These are phyloP conservation scores for Aleiodes alternator DNA, from an alignment of 2,888 invertebrate genomes.

Conservation along the genomic window DNA sequence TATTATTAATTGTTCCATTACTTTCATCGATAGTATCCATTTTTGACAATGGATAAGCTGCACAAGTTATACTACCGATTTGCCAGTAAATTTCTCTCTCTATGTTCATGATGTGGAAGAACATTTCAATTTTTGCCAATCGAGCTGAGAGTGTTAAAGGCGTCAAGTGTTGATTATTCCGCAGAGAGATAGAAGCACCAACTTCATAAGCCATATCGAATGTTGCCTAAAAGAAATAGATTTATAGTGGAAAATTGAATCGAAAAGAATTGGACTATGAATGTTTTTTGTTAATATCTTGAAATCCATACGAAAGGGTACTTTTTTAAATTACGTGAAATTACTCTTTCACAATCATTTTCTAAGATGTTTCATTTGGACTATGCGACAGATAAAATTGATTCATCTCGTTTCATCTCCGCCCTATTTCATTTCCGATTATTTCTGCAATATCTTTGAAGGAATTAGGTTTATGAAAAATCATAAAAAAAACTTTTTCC, in stretches of 20 bases:
- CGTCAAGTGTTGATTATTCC: conserved; percentile 91
- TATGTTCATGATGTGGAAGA: conserved; percentile 97
- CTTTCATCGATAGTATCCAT: conserved; percentile 96
- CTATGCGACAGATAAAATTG: too few species aligned
- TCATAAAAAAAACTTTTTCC: background rate
- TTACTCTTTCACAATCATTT: too few species aligned
- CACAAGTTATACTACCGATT: conserved; percentile 96
- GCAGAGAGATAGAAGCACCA: conserved; percentile 90
- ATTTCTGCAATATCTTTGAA: too few species aligned
- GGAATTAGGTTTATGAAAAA: background rate
- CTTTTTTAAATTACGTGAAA: too few species aligned
- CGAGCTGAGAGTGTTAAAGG: conserved; percentile 96
- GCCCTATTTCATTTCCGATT: too few species aligned
- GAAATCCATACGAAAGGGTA: too few species aligned
- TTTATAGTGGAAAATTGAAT: background rate
- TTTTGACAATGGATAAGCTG: conserved; percentile 95
- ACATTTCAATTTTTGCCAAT: conserved; percentile 94
- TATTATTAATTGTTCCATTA: conserved; percentile 95
- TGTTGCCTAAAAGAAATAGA: conserved; percentile 80
- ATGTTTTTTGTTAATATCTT: too few species aligned
- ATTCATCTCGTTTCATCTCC: too few species aligned
- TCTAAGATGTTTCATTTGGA: too few species aligned
- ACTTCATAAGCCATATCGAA: conserved; percentile 97
- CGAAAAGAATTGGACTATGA: too few species aligned
- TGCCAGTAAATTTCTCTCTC: conserved; percentile 99